Base-by-base conservation (phyloP, 2,797 vertebrate species). In the Lacerta agilis region DNA sequence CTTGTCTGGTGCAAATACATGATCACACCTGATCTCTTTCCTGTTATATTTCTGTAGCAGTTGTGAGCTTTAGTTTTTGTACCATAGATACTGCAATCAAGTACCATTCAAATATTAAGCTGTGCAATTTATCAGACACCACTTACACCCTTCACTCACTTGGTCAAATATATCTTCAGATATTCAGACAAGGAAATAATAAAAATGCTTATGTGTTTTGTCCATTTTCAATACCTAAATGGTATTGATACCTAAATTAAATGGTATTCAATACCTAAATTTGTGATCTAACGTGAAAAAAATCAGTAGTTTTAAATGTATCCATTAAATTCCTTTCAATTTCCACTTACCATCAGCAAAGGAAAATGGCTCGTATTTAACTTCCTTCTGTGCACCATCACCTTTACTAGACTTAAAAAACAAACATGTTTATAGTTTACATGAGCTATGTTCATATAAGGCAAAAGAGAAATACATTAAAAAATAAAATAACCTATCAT, bases 281-380 rank as follows among this genome's bases (percentile, higher is more conserved):
- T 8, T n/a, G 18, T 85, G 80, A 67, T 73, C 73, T 33, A 66
- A 23, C 15, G 11, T 64, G 20, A 61, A 29, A 71, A 27, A 25
- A 55, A 79, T 43, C 27, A 78, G 43, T 55, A 75, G 5, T 66
- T 86, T 84, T 78, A 92, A 92, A 45, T 5, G 38, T 9, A 71
- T 29, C 23, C 8, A 79, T 33, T 2, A 77, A 71, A 29, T 8
- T 6, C 7, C 73, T 92, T 82, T 79, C 76, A n/a, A 3, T 93
- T 92, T 86, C 82, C 18, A 94, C 98, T 95, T 96, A 99, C 99
- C 99, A 20, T 99, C 98, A 87, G 98, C 89, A 97, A 98, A 99
- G 49, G 98, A 98, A 96, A 98, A 98, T 5, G 98, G 97, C 61
- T 99, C 98, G 69, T 98, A 98, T 95, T 98, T 99, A 85, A 97